Conservation (phyloP, 2,797 vertebrate genomes). For the Crenichthys baileyi region DNA sequence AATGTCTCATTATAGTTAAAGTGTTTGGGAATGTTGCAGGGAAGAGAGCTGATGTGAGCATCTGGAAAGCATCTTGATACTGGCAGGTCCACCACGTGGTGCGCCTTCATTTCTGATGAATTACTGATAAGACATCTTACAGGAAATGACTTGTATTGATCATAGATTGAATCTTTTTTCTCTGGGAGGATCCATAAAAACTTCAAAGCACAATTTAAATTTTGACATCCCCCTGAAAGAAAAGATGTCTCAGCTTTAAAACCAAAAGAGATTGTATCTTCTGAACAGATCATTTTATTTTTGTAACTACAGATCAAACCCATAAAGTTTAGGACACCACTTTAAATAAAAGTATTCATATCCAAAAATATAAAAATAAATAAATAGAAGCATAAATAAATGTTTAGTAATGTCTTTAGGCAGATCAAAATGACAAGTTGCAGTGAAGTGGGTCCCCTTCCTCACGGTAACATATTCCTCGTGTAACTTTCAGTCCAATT, state of each 20-base stretch:
- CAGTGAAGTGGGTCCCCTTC: background rate
- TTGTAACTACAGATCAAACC: background rate
- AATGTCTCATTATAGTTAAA: background rate
- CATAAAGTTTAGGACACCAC: background rate
- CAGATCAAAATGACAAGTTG: background rate
- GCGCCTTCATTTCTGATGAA: background rate
- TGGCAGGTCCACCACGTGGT: too few relatives aligned
- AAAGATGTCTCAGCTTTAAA: background rate
- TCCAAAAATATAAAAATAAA: slow-evolving; percentile 11
- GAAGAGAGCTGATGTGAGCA: background rate
- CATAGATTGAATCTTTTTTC: background rate
- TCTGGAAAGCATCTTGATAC: background rate
- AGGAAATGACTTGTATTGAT: background rate
- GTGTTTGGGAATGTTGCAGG: background rate
- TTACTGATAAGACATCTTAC: background rate
- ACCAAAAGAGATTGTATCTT: background rate
- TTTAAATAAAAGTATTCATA: background rate
- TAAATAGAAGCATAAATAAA: slow-evolving; percentile 28
- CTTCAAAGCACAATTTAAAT: background rate
- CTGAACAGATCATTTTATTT: background rate
- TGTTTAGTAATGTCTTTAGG: background rate
- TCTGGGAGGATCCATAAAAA: background rate
- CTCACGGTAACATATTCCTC: accelerated
- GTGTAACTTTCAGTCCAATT: slow-evolving; percentile 47
- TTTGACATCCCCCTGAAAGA: background rate